These are phyloP conservation scores for Allygus modestus DNA, from an alignment of 2,888 invertebrate genomes.

Conservation along the genomic window DNA sequence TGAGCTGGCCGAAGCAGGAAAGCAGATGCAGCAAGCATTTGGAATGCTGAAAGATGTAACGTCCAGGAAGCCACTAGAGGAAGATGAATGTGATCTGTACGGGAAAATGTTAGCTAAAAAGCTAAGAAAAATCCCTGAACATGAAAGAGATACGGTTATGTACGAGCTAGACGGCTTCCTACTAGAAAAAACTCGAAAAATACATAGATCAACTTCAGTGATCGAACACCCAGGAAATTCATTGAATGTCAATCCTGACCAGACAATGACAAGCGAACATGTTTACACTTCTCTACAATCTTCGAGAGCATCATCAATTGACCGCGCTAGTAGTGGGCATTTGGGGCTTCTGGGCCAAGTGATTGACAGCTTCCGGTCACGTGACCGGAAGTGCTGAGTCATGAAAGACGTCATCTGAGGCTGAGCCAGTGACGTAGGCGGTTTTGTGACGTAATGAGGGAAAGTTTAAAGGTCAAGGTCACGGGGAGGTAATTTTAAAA, in stretches of 20 bases:
- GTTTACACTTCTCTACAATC: conserved; percentile 22
- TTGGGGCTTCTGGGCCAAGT: too few species aligned
- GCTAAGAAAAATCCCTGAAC: conserved; percentile 75
- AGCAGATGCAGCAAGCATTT: conserved; percentile 62
- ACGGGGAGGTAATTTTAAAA: too few species aligned
- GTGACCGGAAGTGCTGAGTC: too few species aligned
- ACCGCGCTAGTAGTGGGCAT: too few species aligned
- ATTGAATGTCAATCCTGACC: conserved; percentile 21
- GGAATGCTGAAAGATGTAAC: conserved; percentile 46
- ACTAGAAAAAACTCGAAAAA: conserved; percentile 24
- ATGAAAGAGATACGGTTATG: conserved; percentile 76
- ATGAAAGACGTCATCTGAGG: too few species aligned
- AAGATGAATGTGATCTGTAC: conserved; percentile 76
- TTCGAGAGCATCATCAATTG: conserved; percentile 22
- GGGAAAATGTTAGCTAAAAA: conserved; percentile 76
- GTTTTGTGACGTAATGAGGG: too few species aligned
- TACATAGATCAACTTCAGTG: too few species aligned
- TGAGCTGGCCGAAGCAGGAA: conserved; percentile 63
- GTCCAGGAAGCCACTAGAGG: conserved; percentile 69
- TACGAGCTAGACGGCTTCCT: conserved; percentile 74
- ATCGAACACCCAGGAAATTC: too few species aligned
- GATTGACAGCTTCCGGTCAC: too few species aligned
- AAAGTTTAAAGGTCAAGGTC: too few species aligned
- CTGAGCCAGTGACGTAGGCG: too few species aligned
- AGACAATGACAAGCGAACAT: conserved; percentile 27